Evolutionary conservation across 1,140 invertebrate species (phyloP).

Genomic region (Pectinophora gossypiella): DNA sequence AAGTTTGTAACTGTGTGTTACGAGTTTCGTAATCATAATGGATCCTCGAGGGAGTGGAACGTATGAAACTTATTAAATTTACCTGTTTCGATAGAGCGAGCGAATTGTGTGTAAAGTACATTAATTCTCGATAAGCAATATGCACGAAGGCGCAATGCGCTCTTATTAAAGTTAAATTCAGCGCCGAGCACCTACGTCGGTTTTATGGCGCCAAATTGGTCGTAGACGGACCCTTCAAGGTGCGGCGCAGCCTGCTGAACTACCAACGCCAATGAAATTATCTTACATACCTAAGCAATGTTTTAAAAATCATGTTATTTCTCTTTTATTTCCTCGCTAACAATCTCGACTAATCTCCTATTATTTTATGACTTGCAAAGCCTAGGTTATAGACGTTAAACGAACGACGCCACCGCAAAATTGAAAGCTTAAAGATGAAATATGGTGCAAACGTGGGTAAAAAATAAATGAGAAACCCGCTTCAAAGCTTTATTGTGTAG

Average conservation of each 20-base stretch:
- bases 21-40: too few relatives aligned
- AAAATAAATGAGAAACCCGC: slow-evolving; percentile 5
- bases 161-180: slow-evolving; percentile 54
- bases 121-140: not conserved
- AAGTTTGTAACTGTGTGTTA: too few relatives aligned
- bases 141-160: slow-evolving; percentile 23
- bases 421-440: slow-evolving; percentile 1
- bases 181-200: slow-evolving; percentile 23
- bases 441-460: not conserved
- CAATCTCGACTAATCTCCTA: too few relatives aligned
- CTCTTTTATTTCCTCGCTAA: not conserved
- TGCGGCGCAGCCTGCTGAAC: slow-evolving; percentile 6
- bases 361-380: too few relatives aligned
- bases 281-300: not conserved
- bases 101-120: not conserved
- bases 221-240: slow-evolving; percentile 20
- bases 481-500: slow-evolving; percentile 19
- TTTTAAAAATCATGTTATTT: not conserved
- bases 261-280: slow-evolving; percentile 17
- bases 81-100: too few relatives aligned
- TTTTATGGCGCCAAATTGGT: slow-evolving; percentile 30
- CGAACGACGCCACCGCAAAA: not conserved
- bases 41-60: too few relatives aligned
- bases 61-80: too few relatives aligned
- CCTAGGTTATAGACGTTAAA: not conserved